Percentiles rank a stretch among this genome's conserved stretches.
Evolutionary conservation across 2,888 invertebrate species (phyloP).

Genomic region (Rhamphomyia laevipes): DNA sequence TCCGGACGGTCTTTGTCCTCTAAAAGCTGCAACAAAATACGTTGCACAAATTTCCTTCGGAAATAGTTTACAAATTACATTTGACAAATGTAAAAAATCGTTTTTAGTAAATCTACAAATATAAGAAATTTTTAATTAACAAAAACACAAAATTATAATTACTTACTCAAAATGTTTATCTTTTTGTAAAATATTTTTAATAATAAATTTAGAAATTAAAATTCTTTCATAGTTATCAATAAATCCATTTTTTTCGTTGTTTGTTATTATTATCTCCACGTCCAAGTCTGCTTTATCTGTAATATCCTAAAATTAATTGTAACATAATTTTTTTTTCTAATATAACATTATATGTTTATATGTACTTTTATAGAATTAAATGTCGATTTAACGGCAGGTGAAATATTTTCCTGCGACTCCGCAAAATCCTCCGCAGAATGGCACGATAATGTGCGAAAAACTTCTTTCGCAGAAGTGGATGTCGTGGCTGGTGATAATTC

Average conservation of each 20-base stretch:
- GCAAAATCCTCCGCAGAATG: too few relatives aligned
- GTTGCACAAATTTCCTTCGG: neutral
- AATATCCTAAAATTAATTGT: neutral
- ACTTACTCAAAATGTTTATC: neutral
- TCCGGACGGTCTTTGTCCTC: conserved; percentile 3
- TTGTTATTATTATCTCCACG: conserved; percentile 1
- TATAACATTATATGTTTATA: neutral
- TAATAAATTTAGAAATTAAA: conserved; percentile 1
- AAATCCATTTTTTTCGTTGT: neutral
- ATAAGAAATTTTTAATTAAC: neutral
- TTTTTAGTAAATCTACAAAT: conserved; percentile 1
- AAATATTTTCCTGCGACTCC: too few relatives aligned
- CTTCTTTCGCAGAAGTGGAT: too few relatives aligned
- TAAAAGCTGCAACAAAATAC: neutral
- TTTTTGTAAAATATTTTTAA: conserved; percentile 1
- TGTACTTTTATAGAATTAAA: conserved; percentile 1
- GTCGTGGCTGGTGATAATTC: too few relatives aligned
- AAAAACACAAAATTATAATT: neutral
- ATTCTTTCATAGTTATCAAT: conserved; percentile 3
- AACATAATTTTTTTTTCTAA: neutral
- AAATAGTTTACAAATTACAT: conserved; percentile 1
- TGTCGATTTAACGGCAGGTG: neutral
- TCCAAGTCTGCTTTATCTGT: conserved; percentile 1
- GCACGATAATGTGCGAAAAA: too few relatives aligned
- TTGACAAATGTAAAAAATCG: conserved; percentile 1